phyloP scores from a whole-genome alignment of 92 coral and sea anemone species.

The Virgularia gustaviana region DNA sequence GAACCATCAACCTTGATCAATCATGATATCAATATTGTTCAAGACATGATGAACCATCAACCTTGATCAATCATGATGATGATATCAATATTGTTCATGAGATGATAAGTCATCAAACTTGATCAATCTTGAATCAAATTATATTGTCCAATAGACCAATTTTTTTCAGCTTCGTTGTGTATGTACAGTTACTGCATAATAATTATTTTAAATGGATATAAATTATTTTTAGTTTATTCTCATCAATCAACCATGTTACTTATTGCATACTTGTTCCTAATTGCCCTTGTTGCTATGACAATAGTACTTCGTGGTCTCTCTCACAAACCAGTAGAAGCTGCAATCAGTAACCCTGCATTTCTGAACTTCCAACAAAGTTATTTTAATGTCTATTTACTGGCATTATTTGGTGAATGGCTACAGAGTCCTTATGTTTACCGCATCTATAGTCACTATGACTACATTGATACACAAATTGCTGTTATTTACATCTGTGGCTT shows the following conservation, averaged over 20 bases:
- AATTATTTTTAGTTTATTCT: background rate
- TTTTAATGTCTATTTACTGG: conserved; percentile 86
- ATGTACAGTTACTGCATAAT: background rate
- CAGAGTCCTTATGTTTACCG: conserved; percentile 91
- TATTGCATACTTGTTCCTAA: conserved; percentile 72
- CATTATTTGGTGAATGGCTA: conserved; percentile 96
- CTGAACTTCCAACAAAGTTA: conserved; percentile 74
- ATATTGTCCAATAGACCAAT: background rate
- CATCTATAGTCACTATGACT: conserved; percentile 90
- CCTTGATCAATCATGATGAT: no score
- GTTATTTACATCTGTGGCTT: conserved; percentile 91
- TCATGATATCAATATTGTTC: no score
- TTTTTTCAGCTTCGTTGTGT: background rate
- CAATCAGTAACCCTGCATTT: conserved; percentile 79
- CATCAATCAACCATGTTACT: conserved; percentile 56
- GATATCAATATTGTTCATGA: no score
- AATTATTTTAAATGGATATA: background rate
- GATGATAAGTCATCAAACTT: no score
- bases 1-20: no score
- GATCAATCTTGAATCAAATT: background rate
- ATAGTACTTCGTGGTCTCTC: conserved; percentile 67
- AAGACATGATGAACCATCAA: no score
- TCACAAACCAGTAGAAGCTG: conserved; percentile 57
- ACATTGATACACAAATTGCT: conserved; percentile 94
- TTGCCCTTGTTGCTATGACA: conserved; percentile 52